Percentiles rank a stretch among this genome's conserved stretches.
phyloP scores from a whole-genome alignment of 1,140 invertebrate genomes.

The Ceratina australensis region DNA sequence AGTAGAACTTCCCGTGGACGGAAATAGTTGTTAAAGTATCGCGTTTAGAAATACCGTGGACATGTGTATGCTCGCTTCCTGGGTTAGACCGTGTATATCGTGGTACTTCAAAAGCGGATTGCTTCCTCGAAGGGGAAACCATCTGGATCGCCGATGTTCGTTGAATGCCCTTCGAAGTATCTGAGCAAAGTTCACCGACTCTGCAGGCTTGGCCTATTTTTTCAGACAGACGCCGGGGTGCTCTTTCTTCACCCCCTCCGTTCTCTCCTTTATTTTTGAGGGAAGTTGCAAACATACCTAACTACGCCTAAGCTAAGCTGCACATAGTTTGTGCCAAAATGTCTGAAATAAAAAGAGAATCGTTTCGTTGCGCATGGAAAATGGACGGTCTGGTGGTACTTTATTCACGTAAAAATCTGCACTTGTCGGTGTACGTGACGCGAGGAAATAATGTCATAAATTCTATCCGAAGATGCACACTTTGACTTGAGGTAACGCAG shows the following conservation, averaged over 20 bases:
- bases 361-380: conserved; percentile 4
- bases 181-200: conserved; percentile 50
- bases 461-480: neutral
- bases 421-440: neutral
- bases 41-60: neutral
- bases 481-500: too few relatives aligned
- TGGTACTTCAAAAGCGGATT: conserved; percentile 33
- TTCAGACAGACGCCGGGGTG: conserved; percentile 31
- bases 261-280: conserved; percentile 3
- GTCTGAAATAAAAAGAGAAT: conserved; percentile 33
- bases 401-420: neutral
- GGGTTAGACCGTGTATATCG: conserved; percentile 2
- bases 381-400: neutral
- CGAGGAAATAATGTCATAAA: neutral
- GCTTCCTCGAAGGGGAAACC: conserved; percentile 36
- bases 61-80: neutral
- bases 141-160: conserved; percentile 39
- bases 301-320: conserved; percentile 24
- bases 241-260: conserved; percentile 12
- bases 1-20: neutral
- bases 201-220: conserved; percentile 47
- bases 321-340: conserved; percentile 38
- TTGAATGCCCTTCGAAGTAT: conserved; percentile 46
- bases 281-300: conserved; percentile 26
- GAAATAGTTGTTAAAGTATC: neutral